Evolutionary conservation across 2,113 vertebrate species (phyloP).

Genomic region (Ondatra zibethicus): DNA sequence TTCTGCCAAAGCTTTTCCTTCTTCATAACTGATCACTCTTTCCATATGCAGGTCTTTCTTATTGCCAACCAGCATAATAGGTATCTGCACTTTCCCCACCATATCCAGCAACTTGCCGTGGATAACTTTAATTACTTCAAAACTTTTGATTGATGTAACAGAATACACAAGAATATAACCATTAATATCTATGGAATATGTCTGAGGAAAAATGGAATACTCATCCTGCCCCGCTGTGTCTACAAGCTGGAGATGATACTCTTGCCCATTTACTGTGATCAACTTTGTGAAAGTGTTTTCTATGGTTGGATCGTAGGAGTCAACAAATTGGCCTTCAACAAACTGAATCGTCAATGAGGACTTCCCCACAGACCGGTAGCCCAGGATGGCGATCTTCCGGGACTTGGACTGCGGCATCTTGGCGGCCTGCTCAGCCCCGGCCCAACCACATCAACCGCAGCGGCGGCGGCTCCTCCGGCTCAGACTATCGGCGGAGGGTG

Average conservation of each 20-base stretch:
- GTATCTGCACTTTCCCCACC: conserved; percentile 99
- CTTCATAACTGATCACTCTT: conserved; percentile 99
- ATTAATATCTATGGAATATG: too few relatives aligned
- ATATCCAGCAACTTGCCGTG: conserved; percentile 99
- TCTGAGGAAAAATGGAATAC: too few relatives aligned
- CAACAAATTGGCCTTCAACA: too few relatives aligned
- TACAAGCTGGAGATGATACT: too few relatives aligned
- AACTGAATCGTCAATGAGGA: too few relatives aligned
- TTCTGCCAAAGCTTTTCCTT: conserved; percentile 98
- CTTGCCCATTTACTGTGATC: too few relatives aligned
- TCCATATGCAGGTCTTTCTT: conserved; percentile 99
- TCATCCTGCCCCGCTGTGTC: too few relatives aligned
- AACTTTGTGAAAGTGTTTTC: too few relatives aligned
- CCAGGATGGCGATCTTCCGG: conserved; percentile 98
- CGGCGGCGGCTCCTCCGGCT: conserved; percentile 54
- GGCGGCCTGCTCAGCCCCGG: conserved; percentile 80
- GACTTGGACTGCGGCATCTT: conserved; percentile 98
- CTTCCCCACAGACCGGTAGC: conserved; percentile 98
- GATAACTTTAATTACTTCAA: conserved; percentile 99
- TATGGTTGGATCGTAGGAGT: too few relatives aligned
- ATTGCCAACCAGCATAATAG: conserved; percentile 99
- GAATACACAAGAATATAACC: too few relatives aligned
- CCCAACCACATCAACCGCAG: conserved; percentile 82
- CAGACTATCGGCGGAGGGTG: conserved; percentile 57
- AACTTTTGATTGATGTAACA: too few relatives aligned